Base-by-base conservation (phyloP, 2,797 vertebrate species). In the Peromyscus melanophrys region DNA sequence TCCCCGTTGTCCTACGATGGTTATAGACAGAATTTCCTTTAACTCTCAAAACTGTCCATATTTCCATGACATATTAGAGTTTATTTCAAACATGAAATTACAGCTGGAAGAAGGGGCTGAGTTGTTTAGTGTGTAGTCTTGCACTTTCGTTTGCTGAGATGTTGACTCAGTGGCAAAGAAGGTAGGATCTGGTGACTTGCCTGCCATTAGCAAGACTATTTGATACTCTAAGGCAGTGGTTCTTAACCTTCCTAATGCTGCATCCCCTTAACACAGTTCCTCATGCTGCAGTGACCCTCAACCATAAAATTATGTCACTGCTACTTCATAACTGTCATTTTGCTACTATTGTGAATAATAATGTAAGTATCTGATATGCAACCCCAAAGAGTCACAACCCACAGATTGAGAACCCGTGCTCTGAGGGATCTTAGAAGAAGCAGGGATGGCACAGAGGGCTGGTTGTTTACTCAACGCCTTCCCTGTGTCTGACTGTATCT, bases 31-130 rank as follows among this genome's bases (percentile, higher is more conserved):
- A 63, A 19, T 95, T 69, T 21, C 8, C 87, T 65, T 95, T 82
- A 89, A 76, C 6, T 96, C 46, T 90, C 81, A 46, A 52, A 80
- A 40, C 3, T 95, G 9, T 92, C 43, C 31, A 69, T 94, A 89
- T 63, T 34, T 84, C 12, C 37, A 23, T 89, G 43, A 71, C 37
- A 82, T 34, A 25, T 43, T 82, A 57, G 21, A 71, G 19, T 43
- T 27, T 61, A 67, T 59, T 93, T 7, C 34, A 77, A 17, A 81
- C 14, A 52, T 61, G 63, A 81, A 80, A 75, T 82, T 4, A 63
- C 23, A 92, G 81, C 13, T 37, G n/a, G 84, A 94, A 67, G 77
- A 71, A 80, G 69, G 4, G 25, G 3, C 9, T 90, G 23, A 61
- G 89, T 67, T 94, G 11, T 73, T 65, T 89, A 61, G 23, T 4